Percentiles rank a stretch among this genome's conserved stretches.
These are phyloP conservation scores for Hoplodrina ambigua DNA, from an alignment of 2,888 invertebrate genomes.

Conservation along the genomic window DNA sequence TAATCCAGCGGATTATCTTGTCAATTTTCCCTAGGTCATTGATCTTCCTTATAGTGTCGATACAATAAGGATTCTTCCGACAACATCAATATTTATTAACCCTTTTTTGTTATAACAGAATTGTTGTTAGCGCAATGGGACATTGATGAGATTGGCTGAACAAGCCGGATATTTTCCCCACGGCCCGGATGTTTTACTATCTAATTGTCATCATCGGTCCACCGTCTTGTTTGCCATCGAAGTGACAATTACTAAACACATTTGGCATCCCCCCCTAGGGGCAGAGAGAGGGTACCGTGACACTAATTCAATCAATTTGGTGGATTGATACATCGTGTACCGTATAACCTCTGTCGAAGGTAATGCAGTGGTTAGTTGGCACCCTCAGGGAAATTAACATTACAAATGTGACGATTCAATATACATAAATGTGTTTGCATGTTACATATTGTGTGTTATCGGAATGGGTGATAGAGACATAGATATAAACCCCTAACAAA, in stretches of 20 bases:
- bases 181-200: conserved; percentile 10
- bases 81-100: not conserved
- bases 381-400: conserved; percentile 61
- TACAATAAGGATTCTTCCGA: not conserved
- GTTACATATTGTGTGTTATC: not conserved
- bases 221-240: conserved; percentile 47
- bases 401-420: conserved; percentile 34
- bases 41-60: no score
- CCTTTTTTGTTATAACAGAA: not conserved
- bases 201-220: conserved; percentile 24
- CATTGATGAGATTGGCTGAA: not conserved
- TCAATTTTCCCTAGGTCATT: no score
- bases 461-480: no score
- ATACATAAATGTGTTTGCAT: conserved; percentile 9
- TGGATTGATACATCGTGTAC: conserved; percentile 60
- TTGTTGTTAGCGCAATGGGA: not conserved
- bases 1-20: no score
- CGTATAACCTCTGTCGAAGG: conserved; percentile 38
- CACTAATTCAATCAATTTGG: conserved; percentile 62
- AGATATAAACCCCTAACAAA: not conserved
- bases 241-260: conserved; percentile 61
- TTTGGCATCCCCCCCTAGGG: conserved; percentile 52
- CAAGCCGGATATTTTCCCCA: conserved; percentile 13
- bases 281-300: conserved; percentile 31
- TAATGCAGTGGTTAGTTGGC: conserved; percentile 44